Percentiles rank a stretch among this genome's conserved stretches.
phyloP scores from a whole-genome alignment of 2,797 vertebrate genomes.

The Lacerta bilineata region DNA sequence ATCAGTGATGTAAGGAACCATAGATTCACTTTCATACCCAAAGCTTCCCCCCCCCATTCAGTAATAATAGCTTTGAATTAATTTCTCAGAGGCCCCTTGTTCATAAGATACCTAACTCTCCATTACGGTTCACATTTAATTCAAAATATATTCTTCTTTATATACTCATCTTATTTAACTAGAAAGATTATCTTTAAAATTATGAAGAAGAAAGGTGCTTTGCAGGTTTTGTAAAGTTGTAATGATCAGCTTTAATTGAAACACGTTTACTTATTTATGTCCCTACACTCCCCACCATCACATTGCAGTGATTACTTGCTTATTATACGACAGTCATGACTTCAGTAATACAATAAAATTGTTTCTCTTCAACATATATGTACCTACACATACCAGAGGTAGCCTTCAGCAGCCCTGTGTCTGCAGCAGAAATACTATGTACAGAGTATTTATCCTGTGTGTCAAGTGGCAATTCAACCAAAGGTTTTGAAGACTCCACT shows the following conservation, averaged over 20 bases:
- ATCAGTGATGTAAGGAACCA: background rate
- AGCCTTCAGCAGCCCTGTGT: background rate
- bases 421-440: conserved; percentile 8
- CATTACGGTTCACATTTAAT: background rate
- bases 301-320: background rate
- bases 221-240: background rate
- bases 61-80: background rate
- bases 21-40: background rate
- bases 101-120: background rate
- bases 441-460: conserved; percentile 54
- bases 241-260: background rate
- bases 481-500: conserved; percentile 44
- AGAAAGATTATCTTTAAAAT: background rate
- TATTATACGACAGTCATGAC: background rate
- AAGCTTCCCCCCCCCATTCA: background rate
- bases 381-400: background rate
- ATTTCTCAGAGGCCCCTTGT: background rate
- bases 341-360: background rate
- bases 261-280: background rate
- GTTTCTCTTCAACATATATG: background rate
- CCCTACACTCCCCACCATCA: background rate
- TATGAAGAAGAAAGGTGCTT: background rate
- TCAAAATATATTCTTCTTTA: background rate
- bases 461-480: conserved; percentile 59
- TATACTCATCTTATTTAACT: background rate